A percentile compares a stretch with the other conserved stretches of the same genome.
Evolutionary conservation across 2,113 vertebrate genomes (phyloP).

Genomic region (Ammodytes marinus): DNA sequence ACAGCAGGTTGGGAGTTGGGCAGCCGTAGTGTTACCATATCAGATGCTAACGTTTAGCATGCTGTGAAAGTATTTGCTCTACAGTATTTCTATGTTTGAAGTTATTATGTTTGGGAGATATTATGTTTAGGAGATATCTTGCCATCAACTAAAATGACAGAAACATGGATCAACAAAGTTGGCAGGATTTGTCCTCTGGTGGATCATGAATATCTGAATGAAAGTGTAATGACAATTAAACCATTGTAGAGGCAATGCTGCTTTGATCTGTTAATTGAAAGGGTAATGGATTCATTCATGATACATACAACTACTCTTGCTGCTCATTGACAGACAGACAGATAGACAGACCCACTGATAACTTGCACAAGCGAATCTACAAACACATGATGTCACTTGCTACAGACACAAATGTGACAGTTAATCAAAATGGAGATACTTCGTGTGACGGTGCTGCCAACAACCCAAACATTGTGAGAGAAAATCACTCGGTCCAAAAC

Average conservation of each 20-base stretch:
- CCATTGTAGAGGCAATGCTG: not conserved
- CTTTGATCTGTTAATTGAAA: not conserved
- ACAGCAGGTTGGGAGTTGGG: not conserved
- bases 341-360: no score
- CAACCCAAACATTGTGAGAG: slow-evolving; percentile 48
- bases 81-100: no score
- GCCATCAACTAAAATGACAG: not conserved
- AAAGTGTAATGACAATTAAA: not conserved
- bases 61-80: not conserved
- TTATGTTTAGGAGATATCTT: not conserved
- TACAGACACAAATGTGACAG: slow-evolving; percentile 43
- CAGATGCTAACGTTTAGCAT: not conserved
- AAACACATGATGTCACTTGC: not conserved
- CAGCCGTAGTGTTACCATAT: not conserved
- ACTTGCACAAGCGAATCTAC: not conserved
- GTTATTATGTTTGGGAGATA: not conserved
- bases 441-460: slow-evolving; percentile 31
- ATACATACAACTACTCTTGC: not conserved
- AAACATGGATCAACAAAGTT: not conserved
- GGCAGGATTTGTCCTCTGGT: not conserved
- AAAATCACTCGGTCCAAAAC: slow-evolving; percentile 37
- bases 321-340: not conserved
- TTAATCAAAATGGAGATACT: slow-evolving; percentile 44
- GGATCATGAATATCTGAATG: not conserved
- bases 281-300: not conserved